Evolutionary conservation across 1,140 invertebrate species (phyloP), one percentile per base, ranked within the genome.

Genomic region (Drosophila sulfurigaster): DNA sequence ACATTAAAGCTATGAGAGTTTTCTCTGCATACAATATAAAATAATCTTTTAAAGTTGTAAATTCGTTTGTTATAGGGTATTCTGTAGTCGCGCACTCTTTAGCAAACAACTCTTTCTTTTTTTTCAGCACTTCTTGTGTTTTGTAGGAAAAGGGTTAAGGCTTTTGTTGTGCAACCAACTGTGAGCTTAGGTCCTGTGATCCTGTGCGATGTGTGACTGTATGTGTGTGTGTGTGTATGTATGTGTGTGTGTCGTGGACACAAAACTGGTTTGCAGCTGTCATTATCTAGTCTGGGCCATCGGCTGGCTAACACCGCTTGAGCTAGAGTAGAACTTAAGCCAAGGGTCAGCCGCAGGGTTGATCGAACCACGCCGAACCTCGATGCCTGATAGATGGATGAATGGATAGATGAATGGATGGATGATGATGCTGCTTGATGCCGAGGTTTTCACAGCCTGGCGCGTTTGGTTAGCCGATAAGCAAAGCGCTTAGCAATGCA

Each of bases 111-210:
- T 13, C 2, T 54, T 35, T 45, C 8, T 38, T 38, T 13, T 46
- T 67, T 60, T 71, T 54, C 3, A 43, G 11, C 41, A 6, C 41
- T 43, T 11, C 41, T 43, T 43, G 11, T 4, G 52, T 41, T 43
- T 13, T 52, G 20, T 28, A 49, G 46, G 65, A 45, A 77, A 79
- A 83, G 81, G 76, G 76, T 83, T 83, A 80, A 68, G 75, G 66
- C 68, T 80, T 78, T 89, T 73, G 75, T 80, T 88, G 83, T 83
- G 78, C 83, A 88, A 35, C 70, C 66, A 83, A 88, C 80, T 88
- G 83, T 80, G 67, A 74, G 72, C 72, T 2, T 13, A 75, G 82
- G 76, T 85, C 82, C 81, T 73, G 32, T 75, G 58, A 45, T 72
- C 43, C 46, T 45, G 54, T 7, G 25, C 35, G 10, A 13, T 45